These are phyloP conservation scores for Masnerella sp. DNA, from an alignment of 2,888 invertebrate species.

Conservation along the genomic window DNA sequence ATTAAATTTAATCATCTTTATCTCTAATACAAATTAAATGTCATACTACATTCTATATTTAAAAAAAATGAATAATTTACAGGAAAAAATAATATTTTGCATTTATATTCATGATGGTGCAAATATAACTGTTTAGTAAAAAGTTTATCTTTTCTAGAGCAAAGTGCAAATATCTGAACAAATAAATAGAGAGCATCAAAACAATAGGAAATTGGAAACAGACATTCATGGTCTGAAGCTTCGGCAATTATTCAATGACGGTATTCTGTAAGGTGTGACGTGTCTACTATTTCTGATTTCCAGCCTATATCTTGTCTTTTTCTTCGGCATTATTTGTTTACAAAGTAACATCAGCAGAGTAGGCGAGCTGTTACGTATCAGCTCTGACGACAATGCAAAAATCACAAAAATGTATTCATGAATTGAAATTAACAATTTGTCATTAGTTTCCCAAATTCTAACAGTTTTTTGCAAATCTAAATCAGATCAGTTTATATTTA, in stretches of 20 bases:
- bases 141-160: no score
- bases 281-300: slow-evolving; percentile 47
- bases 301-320: slow-evolving; percentile 14
- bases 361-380: slow-evolving; percentile 27
- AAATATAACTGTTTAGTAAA: no score
- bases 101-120: no score
- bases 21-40: no score
- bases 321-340: slow-evolving; percentile 32
- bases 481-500: no score
- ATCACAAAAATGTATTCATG: slow-evolving; percentile 3
- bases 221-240: slow-evolving; percentile 30
- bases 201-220: slow-evolving; percentile 41
- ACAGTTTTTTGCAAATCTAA: no score
- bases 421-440: slow-evolving; percentile 1
- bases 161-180: not conserved
- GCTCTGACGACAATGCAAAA: slow-evolving; percentile 2
- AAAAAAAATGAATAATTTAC: no score
- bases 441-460: slow-evolving; percentile 3
- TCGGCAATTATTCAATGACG: slow-evolving; percentile 38
- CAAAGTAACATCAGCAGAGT: slow-evolving; percentile 28
- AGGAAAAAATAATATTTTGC: no score
- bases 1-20: no score
- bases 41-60: no score
- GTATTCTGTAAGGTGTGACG: slow-evolving; percentile 33
- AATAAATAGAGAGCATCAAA: slow-evolving; percentile 1